Percentiles rank a stretch among this genome's conserved stretches.
These are phyloP conservation scores for Ophioderma brevispina DNA, from an alignment of 35 echinoderm and acorn worm species.

Conservation along the genomic window DNA sequence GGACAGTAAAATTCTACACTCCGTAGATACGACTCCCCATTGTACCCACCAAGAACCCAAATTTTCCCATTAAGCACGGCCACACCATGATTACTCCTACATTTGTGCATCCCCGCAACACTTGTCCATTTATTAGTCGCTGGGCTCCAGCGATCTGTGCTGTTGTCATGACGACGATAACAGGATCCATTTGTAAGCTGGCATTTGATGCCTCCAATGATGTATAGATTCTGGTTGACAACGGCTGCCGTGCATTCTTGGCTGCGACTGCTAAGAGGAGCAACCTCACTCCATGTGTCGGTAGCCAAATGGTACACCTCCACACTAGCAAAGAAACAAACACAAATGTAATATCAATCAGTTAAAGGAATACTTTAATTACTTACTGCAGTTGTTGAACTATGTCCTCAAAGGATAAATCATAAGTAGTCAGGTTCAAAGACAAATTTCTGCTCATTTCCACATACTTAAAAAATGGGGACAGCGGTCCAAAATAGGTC, in stretches of 20 bases:
- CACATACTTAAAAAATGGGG: too few species aligned
- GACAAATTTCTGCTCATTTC: too few species aligned
- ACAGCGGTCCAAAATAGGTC: too few species aligned
- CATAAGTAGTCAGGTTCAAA: too few species aligned
- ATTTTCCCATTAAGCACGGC: slow-evolving; percentile 90
- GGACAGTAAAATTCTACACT: slow-evolving; percentile 88
- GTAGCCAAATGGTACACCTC: slow-evolving; percentile 73
- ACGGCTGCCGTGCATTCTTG: slow-evolving; percentile 89
- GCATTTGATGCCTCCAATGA: slow-evolving; percentile 85
- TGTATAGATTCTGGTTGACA: slow-evolving; percentile 79
- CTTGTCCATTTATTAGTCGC: slow-evolving; percentile 78
- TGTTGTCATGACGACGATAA: slow-evolving; percentile 83
- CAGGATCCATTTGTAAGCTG: slow-evolving; percentile 66
- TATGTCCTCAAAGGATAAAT: too few species aligned
- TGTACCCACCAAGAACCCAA: slow-evolving; percentile 92
- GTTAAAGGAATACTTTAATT: too few species aligned
- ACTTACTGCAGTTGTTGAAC: too few species aligned
- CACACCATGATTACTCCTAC: slow-evolving; percentile 86
- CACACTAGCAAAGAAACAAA: slow-evolving; percentile 72
- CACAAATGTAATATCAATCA: too few species aligned
- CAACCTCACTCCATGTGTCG: slow-evolving; percentile 74
- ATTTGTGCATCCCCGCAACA: slow-evolving; percentile 75
- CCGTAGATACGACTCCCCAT: slow-evolving; percentile 88
- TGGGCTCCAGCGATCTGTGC: slow-evolving; percentile 79
- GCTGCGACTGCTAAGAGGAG: slow-evolving; percentile 82